These are phyloP conservation scores for Ips nitidus DNA, from an alignment of 1,140 invertebrate species.

Conservation along the genomic window DNA sequence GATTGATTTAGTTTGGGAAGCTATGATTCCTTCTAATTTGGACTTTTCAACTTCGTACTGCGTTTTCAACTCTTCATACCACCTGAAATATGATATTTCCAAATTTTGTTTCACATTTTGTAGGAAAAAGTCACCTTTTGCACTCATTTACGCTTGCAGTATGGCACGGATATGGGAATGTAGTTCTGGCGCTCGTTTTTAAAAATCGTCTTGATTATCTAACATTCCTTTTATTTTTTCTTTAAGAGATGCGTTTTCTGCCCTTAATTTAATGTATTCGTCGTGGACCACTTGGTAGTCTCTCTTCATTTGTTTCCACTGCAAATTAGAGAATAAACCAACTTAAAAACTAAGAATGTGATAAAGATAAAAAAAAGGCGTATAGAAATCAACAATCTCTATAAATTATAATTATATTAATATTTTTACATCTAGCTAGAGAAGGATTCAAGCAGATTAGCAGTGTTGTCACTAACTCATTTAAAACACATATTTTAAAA, in stretches of 20 bases:
- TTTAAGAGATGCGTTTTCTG: conserved; percentile 59
- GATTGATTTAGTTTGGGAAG: conserved; percentile 49
- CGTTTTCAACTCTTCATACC: conserved; percentile 64
- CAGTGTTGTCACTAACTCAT: background rate
- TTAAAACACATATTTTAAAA: no score
- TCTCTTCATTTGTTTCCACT: conserved; percentile 59
- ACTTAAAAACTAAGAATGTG: background rate
- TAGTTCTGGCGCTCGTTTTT: conserved; percentile 56
- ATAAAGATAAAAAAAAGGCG: no score
- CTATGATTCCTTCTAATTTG: conserved; percentile 53
- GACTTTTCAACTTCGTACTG: conserved; percentile 62
- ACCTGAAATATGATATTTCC: conserved; percentile 44
- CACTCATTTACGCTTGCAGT: conserved; percentile 63
- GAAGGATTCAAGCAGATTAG: no score
- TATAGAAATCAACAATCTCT: no score
- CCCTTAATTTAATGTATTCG: conserved; percentile 57
- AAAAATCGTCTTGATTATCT: conserved; percentile 57
- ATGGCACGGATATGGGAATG: conserved; percentile 59
- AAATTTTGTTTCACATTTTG: background rate
- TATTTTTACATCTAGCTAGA: no score
- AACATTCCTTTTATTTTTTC: conserved; percentile 57
- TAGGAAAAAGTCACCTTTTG: conserved; percentile 52
- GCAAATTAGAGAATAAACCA: conserved; percentile 35
- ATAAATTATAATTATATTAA: no score
- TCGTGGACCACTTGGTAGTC: conserved; percentile 62